These are phyloP conservation scores for Rhea americana DNA, from an alignment of 2,113 vertebrate genomes.

Conservation along the genomic window DNA sequence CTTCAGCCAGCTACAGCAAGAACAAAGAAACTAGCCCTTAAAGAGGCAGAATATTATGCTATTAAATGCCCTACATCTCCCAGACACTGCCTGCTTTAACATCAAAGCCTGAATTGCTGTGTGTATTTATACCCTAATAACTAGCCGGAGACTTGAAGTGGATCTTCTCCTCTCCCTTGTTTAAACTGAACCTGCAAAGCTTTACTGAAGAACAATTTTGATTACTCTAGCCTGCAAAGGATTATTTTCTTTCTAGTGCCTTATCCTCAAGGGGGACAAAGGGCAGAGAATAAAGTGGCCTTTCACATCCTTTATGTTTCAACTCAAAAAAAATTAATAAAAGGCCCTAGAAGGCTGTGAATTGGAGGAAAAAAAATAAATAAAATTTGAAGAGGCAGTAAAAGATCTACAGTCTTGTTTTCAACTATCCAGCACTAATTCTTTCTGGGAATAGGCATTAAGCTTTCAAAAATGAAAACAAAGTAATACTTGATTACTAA, in stretches of 20 bases:
- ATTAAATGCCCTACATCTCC: not conserved
- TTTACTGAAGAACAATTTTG: slow-evolving; percentile 35
- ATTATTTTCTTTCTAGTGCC: not conserved
- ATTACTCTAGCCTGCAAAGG: not conserved
- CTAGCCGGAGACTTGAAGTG: not conserved
- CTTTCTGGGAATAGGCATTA: not conserved
- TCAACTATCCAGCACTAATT: not conserved
- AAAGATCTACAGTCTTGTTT: not conserved
- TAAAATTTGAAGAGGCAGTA: not conserved
- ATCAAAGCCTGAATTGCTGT: slow-evolving; percentile 12
- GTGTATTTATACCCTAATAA: slow-evolving; percentile 35
- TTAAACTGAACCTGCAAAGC: slow-evolving; percentile 36
- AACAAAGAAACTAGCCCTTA: not conserved
- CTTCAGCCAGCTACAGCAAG: not conserved
- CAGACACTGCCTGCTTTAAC: not conserved
- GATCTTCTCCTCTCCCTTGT: not conserved
- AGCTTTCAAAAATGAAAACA: not conserved
- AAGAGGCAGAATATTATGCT: not conserved
- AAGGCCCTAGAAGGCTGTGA: slow-evolving; percentile 23
- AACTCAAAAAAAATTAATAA: not conserved
- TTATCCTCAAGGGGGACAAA: slow-evolving; percentile 22
- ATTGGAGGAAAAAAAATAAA: not conserved
- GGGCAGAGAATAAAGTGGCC: slow-evolving; percentile 27
- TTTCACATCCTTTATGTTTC: slow-evolving; percentile 32
- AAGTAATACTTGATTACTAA: not conserved